phyloP scores from a whole-genome alignment of 2,888 invertebrate species.

The Galeopsomyia nigrocyanea region DNA sequence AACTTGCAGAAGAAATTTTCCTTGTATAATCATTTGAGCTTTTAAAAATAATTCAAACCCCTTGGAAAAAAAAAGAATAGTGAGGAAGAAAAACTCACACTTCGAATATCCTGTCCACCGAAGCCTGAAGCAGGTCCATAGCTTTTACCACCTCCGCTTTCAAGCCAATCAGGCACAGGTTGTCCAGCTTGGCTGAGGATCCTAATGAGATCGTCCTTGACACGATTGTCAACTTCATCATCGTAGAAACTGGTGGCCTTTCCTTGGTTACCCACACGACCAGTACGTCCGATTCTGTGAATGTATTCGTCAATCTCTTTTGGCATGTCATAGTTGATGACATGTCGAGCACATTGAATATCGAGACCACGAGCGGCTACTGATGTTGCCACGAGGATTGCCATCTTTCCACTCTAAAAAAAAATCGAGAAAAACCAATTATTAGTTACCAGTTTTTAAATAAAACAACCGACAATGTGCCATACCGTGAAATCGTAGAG shows the following conservation, averaged over 20 bases:
- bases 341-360: slow-evolving; percentile 88
- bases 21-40: too few relatives aligned
- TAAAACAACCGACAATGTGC: background rate
- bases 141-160: slow-evolving; percentile 67
- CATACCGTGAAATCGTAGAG: slow-evolving; percentile 80
- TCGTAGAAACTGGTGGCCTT: slow-evolving; percentile 90
- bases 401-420: slow-evolving; percentile 74
- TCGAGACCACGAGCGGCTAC: slow-evolving; percentile 95
- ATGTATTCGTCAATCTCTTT: slow-evolving; percentile 93
- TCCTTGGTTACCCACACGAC: slow-evolving; percentile 92
- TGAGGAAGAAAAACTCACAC: slow-evolving; percentile 69
- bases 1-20: too few relatives aligned
- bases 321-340: slow-evolving; percentile 94
- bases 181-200: slow-evolving; percentile 86
- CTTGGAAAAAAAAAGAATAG: too few relatives aligned
- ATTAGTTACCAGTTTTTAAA: background rate
- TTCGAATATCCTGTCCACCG: slow-evolving; percentile 80
- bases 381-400: slow-evolving; percentile 92
- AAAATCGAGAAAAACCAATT: slow-evolving; percentile 6
- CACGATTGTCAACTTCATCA: slow-evolving; percentile 69
- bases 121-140: slow-evolving; percentile 70
- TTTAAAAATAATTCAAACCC: too few relatives aligned
- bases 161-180: slow-evolving; percentile 78
- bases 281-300: slow-evolving; percentile 95
- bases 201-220: slow-evolving; percentile 78